Conservation (phyloP, 1,140 invertebrate species). For the Macrobrachium rosenbergii region DNA sequence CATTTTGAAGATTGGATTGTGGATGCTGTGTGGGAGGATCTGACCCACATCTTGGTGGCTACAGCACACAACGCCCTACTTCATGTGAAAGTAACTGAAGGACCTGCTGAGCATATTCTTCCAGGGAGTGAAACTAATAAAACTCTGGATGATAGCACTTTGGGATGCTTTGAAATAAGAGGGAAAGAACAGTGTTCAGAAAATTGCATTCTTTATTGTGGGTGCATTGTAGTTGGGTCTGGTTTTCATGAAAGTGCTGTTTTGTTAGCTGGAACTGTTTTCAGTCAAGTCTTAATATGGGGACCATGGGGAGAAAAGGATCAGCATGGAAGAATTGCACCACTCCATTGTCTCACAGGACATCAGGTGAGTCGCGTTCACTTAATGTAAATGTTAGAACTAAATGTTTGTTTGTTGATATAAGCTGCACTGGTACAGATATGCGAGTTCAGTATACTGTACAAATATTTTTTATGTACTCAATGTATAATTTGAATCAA, state of each 20-base stretch:
- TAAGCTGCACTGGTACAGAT: too few relatives aligned
- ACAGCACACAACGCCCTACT: conserved; percentile 41
- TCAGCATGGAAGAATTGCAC: conserved; percentile 19
- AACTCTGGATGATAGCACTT: neutral
- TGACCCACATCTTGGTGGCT: conserved; percentile 33
- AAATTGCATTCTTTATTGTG: conserved; percentile 45
- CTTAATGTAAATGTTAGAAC: too few relatives aligned
- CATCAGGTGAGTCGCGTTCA: conserved; percentile 34
- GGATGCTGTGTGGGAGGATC: conserved; percentile 42
- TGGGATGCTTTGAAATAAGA: neutral
- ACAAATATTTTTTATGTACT: too few relatives aligned
- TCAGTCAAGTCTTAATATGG: conserved; percentile 38
- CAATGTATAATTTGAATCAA: too few relatives aligned
- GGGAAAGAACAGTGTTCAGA: conserved; percentile 26
- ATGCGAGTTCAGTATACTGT: too few relatives aligned
- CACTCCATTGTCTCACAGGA: conserved; percentile 34
- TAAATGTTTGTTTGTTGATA: too few relatives aligned
- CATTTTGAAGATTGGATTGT: conserved; percentile 45
- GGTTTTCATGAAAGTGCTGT: conserved; percentile 39
- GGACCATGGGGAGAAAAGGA: conserved; percentile 32
- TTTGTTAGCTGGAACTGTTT: conserved; percentile 40
- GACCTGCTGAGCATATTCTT: neutral
- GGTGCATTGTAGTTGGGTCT: conserved; percentile 34
- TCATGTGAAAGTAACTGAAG: neutral
- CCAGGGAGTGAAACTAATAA: conserved; percentile 9